Base-by-base conservation (phyloP, 1,140 invertebrate genomes). In the Oedothorax gibbosus region DNA sequence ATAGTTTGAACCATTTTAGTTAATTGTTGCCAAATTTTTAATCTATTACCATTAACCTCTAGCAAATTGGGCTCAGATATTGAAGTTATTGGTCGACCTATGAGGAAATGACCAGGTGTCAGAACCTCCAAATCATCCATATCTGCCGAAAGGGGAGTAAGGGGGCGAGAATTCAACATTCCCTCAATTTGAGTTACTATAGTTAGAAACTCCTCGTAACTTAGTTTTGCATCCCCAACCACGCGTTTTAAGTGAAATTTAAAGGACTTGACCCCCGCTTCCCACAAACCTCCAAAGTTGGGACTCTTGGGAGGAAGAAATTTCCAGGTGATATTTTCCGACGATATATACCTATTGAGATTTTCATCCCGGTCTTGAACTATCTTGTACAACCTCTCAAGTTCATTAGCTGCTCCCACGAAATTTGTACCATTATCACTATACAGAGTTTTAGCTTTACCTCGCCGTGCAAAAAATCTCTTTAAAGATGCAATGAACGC, bases 281-380 rank as follows among this genome's bases (percentile, higher is more conserved):
- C 86, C 64, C 82, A 87, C 14, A 87, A 62, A 14, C 87, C 81
- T 50, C 86, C 87, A 69, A 91, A 90, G 87, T 91, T 89, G 2
- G 89, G 88, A 14, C 89, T 87, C 11, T 62, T 21, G n/a, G 90
- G 88, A 2, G 91, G 90, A 81, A 89, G 90, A 82, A 92, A 91
- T 64, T 90, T 76, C 86, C 86, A 86, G 12, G 57, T 78, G 51
- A 50, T 7, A 11, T 72, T 15, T 53, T 56, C 50, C 6, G 11
- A 12, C 18, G 11, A 2, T 8, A 72, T 8, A n/a, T 18, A 64
- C 3, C 7, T 0, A 18, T 18, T 8, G 11, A 18, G 20, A 64
- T 15, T 7, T 12, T n/a, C 60, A 7, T 64, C 60, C 9, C 15
- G n/a, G 20, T 64, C 12, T 64, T 12, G n/a, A 18, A 64, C 15